Evolutionary conservation across 2,888 invertebrate species (phyloP).

Genomic region (Pherbina coryleti): DNA sequence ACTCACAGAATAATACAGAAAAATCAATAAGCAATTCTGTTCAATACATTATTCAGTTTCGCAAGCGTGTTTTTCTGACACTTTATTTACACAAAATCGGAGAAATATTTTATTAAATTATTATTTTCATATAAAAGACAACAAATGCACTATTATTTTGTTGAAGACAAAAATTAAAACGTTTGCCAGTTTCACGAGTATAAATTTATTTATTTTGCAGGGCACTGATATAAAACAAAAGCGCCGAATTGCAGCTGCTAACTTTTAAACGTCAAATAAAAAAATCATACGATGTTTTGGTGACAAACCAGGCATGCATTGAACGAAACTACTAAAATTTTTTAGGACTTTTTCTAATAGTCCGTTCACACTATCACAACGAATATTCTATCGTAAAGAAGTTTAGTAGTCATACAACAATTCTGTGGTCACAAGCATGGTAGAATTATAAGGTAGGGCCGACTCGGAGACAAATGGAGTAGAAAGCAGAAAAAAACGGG

Average conservation of each 20-base stretch:
- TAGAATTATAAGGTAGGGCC: too few species aligned
- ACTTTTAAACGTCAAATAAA: not conserved
- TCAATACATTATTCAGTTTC: not conserved
- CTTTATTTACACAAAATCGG: too few species aligned
- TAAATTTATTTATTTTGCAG: too few species aligned
- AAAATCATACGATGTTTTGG: constrained; percentile 1
- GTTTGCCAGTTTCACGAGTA: too few species aligned
- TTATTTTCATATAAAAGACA: not conserved
- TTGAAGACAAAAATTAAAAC: not conserved
- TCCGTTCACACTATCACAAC: not conserved
- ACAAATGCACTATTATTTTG: not conserved
- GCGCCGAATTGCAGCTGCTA: not conserved
- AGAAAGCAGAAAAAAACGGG: too few species aligned
- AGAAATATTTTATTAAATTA: too few species aligned
- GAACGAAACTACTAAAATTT: not conserved
- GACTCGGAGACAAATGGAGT: too few species aligned
- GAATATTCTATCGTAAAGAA: too few species aligned
- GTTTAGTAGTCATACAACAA: too few species aligned
- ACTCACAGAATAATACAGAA: not conserved
- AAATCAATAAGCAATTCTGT: not conserved
- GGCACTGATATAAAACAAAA: too few species aligned
- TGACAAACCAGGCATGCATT: not conserved
- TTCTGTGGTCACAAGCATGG: too few species aligned
- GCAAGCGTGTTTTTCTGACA: too few species aligned
- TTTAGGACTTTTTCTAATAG: not conserved